These are phyloP conservation scores for Rhodinocichla rosea DNA, from an alignment of 2,113 vertebrate species.

Conservation along the genomic window DNA sequence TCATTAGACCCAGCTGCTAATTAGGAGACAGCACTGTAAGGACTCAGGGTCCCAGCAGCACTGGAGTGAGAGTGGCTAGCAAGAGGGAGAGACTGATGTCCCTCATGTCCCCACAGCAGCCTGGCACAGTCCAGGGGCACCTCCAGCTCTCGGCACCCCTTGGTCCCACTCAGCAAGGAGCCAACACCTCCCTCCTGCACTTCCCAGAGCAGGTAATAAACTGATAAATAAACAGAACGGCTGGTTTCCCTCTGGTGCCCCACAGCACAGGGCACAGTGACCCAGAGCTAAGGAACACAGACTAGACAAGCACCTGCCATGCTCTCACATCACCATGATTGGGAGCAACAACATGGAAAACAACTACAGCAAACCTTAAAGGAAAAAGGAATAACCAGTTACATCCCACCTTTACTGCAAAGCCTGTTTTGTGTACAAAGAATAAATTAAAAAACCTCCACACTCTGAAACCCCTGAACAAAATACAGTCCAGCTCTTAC, in stretches of 20 bases:
- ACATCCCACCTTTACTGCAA: neutral
- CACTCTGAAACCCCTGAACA: neutral
- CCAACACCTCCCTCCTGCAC: neutral
- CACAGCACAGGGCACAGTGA: neutral
- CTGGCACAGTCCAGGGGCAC: accelerated
- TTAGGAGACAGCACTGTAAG: neutral
- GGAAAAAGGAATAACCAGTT: neutral
- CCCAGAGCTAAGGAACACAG: neutral
- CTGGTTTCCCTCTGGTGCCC: no score
- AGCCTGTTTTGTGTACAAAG: neutral
- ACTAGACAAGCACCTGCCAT: neutral
- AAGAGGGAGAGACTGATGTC: neutral
- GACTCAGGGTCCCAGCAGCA: neutral
- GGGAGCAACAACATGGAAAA: neutral
- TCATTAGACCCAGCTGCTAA: neutral
- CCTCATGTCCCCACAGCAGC: accelerated
- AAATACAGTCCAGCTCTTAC: neutral
- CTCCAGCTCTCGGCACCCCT: neutral
- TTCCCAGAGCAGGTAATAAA: neutral
- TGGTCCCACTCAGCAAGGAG: accelerated
- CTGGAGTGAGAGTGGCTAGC: neutral
- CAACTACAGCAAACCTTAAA: neutral
- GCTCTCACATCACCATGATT: neutral
- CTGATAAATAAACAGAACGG: neutral
- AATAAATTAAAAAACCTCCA: no score